phyloP scores from a whole-genome alignment of 92 coral and sea anemone genomes.

The Phenganax marumi region DNA sequence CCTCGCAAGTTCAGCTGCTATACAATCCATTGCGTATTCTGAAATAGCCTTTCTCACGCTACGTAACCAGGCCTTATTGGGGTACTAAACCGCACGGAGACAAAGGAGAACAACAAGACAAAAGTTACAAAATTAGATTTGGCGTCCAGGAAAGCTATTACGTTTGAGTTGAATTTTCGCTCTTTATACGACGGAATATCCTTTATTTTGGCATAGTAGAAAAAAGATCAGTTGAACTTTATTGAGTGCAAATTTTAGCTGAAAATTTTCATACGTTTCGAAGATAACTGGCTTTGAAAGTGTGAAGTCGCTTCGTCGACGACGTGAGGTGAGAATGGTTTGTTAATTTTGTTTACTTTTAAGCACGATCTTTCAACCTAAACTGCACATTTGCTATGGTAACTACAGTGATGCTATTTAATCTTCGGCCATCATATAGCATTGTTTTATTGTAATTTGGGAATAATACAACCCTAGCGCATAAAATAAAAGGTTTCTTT shows the following conservation, averaged over 20 bases:
- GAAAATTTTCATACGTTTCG: slow-evolving; percentile 11
- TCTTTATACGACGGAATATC: not conserved
- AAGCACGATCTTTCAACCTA: slow-evolving; percentile 1
- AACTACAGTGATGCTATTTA: too few relatives aligned
- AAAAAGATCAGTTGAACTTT: not conserved
- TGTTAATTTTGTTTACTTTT: slow-evolving; percentile 2
- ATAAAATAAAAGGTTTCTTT: not conserved
- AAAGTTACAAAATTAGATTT: slow-evolving; percentile 3
- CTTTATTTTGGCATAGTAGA: not conserved
- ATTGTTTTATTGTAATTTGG: not conserved
- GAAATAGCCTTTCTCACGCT: too few relatives aligned
- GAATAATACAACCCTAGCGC: slow-evolving; percentile 8
- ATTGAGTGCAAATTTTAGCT: too few relatives aligned
- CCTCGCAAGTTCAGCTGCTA: too few relatives aligned
- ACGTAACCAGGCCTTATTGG: too few relatives aligned
- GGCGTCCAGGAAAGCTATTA: too few relatives aligned
- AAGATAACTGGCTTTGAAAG: slow-evolving; percentile 5
- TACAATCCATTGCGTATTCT: too few relatives aligned
- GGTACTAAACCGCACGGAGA: not conserved
- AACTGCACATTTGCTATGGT: not conserved
- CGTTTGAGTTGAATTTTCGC: slow-evolving; percentile 6
- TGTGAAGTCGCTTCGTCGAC: slow-evolving; percentile 9
- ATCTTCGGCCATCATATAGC: too few relatives aligned
- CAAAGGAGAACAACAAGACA: not conserved
- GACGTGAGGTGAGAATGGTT: slow-evolving; percentile 1